phyloP scores from a whole-genome alignment of 2,797 vertebrate genomes.

The Chanos chanos region DNA sequence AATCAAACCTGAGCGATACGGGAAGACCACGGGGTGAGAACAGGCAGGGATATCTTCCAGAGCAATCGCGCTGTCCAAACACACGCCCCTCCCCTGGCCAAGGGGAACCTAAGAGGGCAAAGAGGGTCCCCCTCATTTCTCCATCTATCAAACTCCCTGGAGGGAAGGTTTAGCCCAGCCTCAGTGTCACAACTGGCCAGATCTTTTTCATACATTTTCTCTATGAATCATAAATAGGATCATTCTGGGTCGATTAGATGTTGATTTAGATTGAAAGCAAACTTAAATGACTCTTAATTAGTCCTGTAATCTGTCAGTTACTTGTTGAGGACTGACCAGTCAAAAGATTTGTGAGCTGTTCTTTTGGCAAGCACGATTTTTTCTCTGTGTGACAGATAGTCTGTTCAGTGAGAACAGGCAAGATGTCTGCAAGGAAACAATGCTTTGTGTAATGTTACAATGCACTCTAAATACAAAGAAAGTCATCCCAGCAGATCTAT shows the following conservation, averaged over 20 bases:
- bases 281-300: not conserved
- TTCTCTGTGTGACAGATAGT: conserved; percentile 1
- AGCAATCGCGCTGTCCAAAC: not conserved
- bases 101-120: not conserved
- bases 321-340: not conserved
- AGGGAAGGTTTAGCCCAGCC: not conserved
- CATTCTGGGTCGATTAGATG: conserved; percentile 5
- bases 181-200: too few relatives aligned
- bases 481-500: too few relatives aligned
- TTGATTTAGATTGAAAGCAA: conserved; percentile 13
- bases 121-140: not conserved
- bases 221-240: not conserved
- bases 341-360: not conserved
- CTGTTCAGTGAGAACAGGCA: too few relatives aligned
- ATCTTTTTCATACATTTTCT: not conserved
- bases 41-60: not conserved
- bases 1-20: conserved; percentile 18
- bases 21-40: not conserved
- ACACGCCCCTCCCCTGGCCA: not conserved
- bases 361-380: not conserved
- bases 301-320: conserved; percentile 3
- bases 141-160: not conserved
- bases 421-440: too few relatives aligned
- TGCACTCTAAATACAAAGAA: too few relatives aligned
- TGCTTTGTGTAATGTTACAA: too few relatives aligned